Percentiles rank a stretch among this genome's conserved stretches.
Evolutionary conservation across 2,113 vertebrate species (phyloP).

Genomic region (Rallus limicola): DNA sequence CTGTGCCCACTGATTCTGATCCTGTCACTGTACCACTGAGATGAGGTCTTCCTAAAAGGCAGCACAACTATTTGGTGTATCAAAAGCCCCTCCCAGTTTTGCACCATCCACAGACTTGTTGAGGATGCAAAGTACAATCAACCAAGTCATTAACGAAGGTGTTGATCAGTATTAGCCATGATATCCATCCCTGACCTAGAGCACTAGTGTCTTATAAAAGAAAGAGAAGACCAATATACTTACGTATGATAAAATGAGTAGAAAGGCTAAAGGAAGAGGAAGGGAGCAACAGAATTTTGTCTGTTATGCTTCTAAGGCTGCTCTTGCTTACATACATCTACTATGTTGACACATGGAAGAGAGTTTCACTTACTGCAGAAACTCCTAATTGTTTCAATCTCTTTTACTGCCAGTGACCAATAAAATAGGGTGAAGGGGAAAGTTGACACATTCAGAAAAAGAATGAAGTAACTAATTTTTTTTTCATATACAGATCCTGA

Average conservation of each 20-base stretch:
- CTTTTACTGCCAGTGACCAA: neutral
- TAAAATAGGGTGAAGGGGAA: neutral
- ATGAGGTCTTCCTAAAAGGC: neutral
- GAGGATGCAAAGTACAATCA: neutral
- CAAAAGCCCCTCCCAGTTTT: neutral
- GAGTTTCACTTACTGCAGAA: neutral
- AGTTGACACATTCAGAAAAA: neutral
- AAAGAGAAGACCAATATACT: neutral
- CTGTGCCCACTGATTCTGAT: neutral
- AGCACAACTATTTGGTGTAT: neutral
- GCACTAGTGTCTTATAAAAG: neutral
- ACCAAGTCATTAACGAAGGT: neutral
- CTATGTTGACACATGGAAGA: neutral
- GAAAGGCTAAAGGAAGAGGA: neutral
- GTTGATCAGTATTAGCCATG: neutral
- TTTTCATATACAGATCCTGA: neutral
- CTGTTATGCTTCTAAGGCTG: neutral
- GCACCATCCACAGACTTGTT: neutral
- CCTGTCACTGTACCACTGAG: neutral
- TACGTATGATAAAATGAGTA: neutral
- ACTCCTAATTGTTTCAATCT: neutral
- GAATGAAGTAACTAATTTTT: neutral
- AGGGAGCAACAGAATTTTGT: neutral
- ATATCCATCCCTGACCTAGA: neutral
- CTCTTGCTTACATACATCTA: neutral